phyloP scores from a whole-genome alignment of 2,888 invertebrate species.

The Erynnis tages region DNA sequence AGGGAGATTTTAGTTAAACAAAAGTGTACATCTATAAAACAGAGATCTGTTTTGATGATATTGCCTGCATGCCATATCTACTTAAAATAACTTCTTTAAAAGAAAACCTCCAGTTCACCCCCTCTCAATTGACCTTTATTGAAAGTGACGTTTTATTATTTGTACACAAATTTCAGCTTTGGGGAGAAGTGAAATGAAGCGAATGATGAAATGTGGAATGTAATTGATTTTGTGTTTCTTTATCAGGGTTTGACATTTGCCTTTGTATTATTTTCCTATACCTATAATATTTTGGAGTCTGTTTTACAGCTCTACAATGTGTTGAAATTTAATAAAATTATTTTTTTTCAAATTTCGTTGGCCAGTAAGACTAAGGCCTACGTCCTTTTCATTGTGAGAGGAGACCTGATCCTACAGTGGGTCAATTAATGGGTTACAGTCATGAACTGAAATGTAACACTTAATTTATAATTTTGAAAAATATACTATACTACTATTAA shows the following conservation, averaged over 20 bases:
- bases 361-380: not conserved
- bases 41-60: too few relatives aligned
- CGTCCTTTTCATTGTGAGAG: too few relatives aligned
- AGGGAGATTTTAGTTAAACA: too few relatives aligned
- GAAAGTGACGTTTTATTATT: constrained; percentile 48
- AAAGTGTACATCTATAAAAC: too few relatives aligned
- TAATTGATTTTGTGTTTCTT: constrained; percentile 1
- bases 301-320: too few relatives aligned
- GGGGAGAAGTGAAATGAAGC: constrained; percentile 12
- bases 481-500: too few relatives aligned
- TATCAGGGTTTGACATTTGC: not conserved
- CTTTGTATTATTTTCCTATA: not conserved
- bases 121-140: constrained; percentile 38
- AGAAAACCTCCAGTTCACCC: not conserved
- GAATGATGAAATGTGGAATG: constrained; percentile 6
- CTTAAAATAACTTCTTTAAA: not conserved
- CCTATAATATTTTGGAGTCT: not conserved
- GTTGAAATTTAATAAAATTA: too few relatives aligned
- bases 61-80: too few relatives aligned
- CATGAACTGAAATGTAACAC: too few relatives aligned
- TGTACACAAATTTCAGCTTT: constrained; percentile 7
- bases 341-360: not conserved
- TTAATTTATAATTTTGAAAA: too few relatives aligned
- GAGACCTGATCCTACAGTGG: too few relatives aligned
- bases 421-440: too few relatives aligned